Evolutionary conservation across 2,797 vertebrate genomes (phyloP).

Genomic region (Clarias laeviceps): DNA sequence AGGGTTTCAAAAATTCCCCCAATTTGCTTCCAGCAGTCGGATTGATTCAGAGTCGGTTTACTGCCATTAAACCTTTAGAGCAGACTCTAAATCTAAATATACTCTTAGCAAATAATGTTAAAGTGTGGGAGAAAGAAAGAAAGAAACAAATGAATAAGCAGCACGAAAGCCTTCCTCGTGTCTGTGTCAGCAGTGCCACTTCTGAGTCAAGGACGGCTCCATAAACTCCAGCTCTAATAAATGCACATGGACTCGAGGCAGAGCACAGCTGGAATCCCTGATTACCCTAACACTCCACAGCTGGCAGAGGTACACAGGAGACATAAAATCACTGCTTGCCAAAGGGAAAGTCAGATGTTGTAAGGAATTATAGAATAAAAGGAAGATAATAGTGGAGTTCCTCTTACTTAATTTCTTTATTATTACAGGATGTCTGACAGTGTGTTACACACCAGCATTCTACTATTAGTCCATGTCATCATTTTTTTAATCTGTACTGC

Average conservation of each 20-base stretch:
- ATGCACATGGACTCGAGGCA: neutral
- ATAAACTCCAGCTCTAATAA: conserved; percentile 12
- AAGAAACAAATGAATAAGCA: neutral
- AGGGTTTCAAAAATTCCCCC: too few species aligned
- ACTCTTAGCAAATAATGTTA: neutral
- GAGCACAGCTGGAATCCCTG: conserved; percentile 21
- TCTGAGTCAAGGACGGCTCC: conserved; percentile 7
- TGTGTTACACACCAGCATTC: neutral
- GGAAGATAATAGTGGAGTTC: neutral
- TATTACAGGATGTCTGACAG: neutral
- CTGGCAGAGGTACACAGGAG: conserved; percentile 1
- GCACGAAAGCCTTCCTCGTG: neutral
- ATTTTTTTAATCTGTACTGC: too few species aligned
- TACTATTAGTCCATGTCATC: too few species aligned
- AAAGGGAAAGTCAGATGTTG: neutral
- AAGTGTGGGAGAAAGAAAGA: neutral
- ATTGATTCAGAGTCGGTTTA: too few species aligned
- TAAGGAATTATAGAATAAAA: neutral
- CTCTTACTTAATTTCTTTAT: neutral
- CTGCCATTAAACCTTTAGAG: neutral
- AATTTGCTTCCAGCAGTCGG: too few species aligned
- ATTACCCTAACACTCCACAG: conserved; percentile 22
- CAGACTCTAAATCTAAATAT: neutral
- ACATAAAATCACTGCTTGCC: neutral
- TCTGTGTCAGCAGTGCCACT: neutral